A percentile compares a stretch with the other conserved stretches of the same genome.
Conservation (phyloP, 2,797 vertebrate genomes). For the Ctenopoma kingsleyae region DNA sequence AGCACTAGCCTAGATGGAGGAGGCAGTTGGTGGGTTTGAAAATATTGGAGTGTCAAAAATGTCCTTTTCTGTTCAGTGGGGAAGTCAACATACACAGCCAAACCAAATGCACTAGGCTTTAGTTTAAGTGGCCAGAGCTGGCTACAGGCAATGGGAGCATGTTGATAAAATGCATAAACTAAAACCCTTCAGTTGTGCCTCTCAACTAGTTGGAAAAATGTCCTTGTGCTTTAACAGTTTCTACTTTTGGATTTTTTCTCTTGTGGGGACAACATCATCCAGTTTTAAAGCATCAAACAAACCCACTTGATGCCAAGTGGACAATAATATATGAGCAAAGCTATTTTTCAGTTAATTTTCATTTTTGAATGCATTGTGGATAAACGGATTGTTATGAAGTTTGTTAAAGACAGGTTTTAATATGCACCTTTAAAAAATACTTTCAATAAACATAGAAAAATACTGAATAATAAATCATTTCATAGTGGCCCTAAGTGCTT, state of each 20-base stretch:
- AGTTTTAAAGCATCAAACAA: slow-evolving; percentile 15
- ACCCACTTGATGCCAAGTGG: neutral
- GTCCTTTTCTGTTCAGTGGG: neutral
- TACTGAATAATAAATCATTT: too few relatives aligned
- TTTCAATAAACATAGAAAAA: too few relatives aligned
- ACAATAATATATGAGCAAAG: neutral
- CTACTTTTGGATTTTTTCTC: neutral
- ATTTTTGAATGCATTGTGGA: neutral
- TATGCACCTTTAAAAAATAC: too few relatives aligned
- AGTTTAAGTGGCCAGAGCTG: slow-evolving; percentile 8
- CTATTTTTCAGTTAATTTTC: neutral
- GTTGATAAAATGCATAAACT: slow-evolving; percentile 1
- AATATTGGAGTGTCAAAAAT: slow-evolving; percentile 17
- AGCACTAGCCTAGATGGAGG: slow-evolving; percentile 15
- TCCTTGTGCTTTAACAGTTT: neutral
- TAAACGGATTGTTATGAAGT: too few relatives aligned
- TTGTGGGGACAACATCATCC: too few relatives aligned
- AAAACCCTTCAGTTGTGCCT: neutral
- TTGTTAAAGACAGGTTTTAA: too few relatives aligned
- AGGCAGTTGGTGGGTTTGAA: slow-evolving; percentile 48
- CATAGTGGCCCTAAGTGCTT: too few relatives aligned
- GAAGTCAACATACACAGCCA: slow-evolving; percentile 1
- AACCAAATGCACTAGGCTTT: slow-evolving; percentile 12
- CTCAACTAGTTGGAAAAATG: neutral
- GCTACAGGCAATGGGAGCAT: neutral